These are phyloP conservation scores for Spinus olivaceus DNA, from an alignment of 2,797 vertebrate species.

Conservation along the genomic window DNA sequence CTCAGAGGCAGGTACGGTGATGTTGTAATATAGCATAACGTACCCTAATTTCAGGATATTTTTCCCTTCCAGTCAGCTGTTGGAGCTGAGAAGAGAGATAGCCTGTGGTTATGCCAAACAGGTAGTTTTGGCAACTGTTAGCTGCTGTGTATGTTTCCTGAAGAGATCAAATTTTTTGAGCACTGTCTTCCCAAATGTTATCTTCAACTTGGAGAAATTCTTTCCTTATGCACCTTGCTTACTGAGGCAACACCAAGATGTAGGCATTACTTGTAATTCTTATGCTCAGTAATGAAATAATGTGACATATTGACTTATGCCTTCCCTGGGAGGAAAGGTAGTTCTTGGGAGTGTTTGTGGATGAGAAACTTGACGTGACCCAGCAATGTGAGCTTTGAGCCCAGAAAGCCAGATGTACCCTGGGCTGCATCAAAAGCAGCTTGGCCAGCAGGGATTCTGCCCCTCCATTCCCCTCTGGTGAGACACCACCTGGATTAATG, in stretches of 20 bases:
- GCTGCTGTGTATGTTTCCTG: not conserved
- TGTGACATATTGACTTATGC: not conserved
- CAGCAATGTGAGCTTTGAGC: not conserved
- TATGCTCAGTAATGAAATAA: not conserved
- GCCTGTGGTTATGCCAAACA: not conserved
- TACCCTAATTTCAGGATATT: not conserved
- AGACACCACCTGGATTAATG: not conserved
- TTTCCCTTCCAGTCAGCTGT: not conserved
- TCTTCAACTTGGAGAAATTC: not conserved
- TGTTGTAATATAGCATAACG: not conserved
- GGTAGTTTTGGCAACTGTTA: not conserved
- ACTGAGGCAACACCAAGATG: not conserved
- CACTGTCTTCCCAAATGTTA: not conserved
- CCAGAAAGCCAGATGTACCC: not conserved
- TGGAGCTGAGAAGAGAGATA: not conserved
- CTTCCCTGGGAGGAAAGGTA: not conserved
- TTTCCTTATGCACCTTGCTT: not conserved
- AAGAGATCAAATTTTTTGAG: not conserved
- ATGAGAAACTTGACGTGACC: not conserved
- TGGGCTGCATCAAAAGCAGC: not conserved
- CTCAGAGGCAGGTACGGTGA: not conserved
- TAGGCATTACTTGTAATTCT: not conserved
- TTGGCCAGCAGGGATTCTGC: not conserved
- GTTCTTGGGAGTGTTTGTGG: not conserved
- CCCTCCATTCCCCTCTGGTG: not conserved